Base-by-base conservation (phyloP, 2,888 invertebrate species). In the Drosophila suboccidentalis region DNA sequence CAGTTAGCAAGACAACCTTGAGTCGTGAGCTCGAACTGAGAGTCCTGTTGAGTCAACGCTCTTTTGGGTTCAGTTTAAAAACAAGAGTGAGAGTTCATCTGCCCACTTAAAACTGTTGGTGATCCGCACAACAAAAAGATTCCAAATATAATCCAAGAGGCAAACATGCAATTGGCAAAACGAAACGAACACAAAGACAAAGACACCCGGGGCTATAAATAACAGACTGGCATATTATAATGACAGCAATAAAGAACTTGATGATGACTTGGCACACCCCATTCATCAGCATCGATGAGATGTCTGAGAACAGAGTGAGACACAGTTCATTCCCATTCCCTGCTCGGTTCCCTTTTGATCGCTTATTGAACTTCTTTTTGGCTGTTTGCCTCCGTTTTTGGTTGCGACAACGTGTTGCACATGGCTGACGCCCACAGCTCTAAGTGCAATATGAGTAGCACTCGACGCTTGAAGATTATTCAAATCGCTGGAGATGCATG, bases 361-460 rank as follows among this genome's bases (percentile, higher is more conserved):
- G 46, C 57, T 88, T 68, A 79, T 76, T 90, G 87, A 89, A 90
- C 81, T 83, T 70, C 75, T 83, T 76, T 71, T 41, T 46, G 57
- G 59, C 57, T 50, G 64, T 38, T 38, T 46, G 74, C 61, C 64
- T 66, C 32, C 61, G 53, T 61, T 68, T 83, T 66, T 62, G 66
- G 78, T 74, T 73, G 80, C 90, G 76, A 89, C 91, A 90, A 90
- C 89, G 82, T 89, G 88, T 90, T 90, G 88, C 90, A 89, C 80
- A 90, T 90, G 87, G 89, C 78, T 71, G 69, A 47, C 39, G 57
- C 50, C 76, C 57, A 63, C 61, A 66, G 67, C 55, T 43, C 67
- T 86, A 89, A 87, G 90, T 90, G 87, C 90, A 88, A 89, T 85
- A 87, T 80, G 82, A 90, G 86, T 71, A 80, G 85, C 79, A 78